Percentiles rank a stretch among this genome's conserved stretches.
Evolutionary conservation across 2,888 invertebrate genomes (phyloP).

Genomic region (Yponomeuta malinellus): DNA sequence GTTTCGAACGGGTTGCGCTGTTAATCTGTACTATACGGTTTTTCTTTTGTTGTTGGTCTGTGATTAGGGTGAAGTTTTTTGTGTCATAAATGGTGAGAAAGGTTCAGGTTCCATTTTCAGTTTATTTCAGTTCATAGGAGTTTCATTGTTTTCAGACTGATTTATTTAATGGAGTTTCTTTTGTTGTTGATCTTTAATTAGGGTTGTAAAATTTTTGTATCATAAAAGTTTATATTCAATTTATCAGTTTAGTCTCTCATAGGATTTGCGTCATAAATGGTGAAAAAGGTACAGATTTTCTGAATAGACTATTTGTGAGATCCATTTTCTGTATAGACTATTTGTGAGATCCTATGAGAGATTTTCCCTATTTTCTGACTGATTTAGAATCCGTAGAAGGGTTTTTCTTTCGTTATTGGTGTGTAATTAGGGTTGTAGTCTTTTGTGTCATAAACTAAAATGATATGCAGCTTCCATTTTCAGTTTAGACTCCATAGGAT

Average conservation of each 20-base stretch:
- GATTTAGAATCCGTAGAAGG: too few relatives aligned
- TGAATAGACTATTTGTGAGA: too few relatives aligned
- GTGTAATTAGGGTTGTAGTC: slow-evolving; percentile 17
- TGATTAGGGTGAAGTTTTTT: slow-evolving; percentile 16
- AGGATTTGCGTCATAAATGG: too few relatives aligned
- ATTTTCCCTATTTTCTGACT: too few relatives aligned
- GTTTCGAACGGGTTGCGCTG: slow-evolving; percentile 54
- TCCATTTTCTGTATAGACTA: too few relatives aligned
- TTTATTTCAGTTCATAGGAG: too few relatives aligned
- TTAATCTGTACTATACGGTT: slow-evolving; percentile 36
- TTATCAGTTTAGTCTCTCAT: too few relatives aligned
- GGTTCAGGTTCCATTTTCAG: background rate
- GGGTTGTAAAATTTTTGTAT: background rate
- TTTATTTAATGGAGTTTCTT: slow-evolving; percentile 22
- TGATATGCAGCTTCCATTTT: background rate
- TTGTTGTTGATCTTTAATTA: slow-evolving; percentile 22
- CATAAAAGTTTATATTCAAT: background rate
- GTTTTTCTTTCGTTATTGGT: slow-evolving; percentile 26
- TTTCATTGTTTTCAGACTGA: background rate
- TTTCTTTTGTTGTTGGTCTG: slow-evolving; percentile 25
- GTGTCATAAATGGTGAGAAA: background rate
- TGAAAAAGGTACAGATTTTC: too few relatives aligned
- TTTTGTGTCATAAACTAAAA: background rate
- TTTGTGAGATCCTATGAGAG: too few relatives aligned
- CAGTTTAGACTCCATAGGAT: background rate